Evolutionary conservation across 2,113 vertebrate genomes (phyloP).

Genomic region (Dromiciops gliroides): DNA sequence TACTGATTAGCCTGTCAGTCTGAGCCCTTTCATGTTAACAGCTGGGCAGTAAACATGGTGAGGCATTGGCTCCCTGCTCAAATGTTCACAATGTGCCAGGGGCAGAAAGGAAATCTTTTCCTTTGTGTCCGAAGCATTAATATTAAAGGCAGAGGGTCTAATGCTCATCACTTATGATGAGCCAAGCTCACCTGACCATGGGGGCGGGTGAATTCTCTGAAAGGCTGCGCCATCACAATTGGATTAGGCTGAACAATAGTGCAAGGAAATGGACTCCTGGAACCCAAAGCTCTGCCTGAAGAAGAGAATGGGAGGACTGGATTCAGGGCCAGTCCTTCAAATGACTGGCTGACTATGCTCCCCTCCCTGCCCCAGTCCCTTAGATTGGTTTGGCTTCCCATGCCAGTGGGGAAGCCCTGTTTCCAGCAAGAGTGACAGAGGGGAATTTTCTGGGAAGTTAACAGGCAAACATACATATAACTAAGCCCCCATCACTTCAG

Average conservation of each 20-base stretch:
- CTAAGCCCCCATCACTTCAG: not conserved
- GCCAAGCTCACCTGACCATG: not conserved
- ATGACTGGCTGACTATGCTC: not conserved
- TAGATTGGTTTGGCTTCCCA: not conserved
- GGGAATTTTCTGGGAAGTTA: not conserved
- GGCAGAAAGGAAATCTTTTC: slow-evolving; percentile 50
- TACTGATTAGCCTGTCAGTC: slow-evolving; percentile 59
- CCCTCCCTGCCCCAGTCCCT: not conserved
- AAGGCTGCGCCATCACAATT: not conserved
- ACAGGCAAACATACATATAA: not conserved
- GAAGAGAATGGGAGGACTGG: not conserved
- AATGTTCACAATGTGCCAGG: slow-evolving; percentile 36
- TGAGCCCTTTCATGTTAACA: slow-evolving; percentile 59
- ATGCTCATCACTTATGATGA: slow-evolving; percentile 8
- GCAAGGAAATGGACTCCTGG: not conserved
- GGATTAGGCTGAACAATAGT: not conserved
- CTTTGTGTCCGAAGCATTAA: slow-evolving; percentile 28
- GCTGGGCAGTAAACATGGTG: slow-evolving; percentile 68
- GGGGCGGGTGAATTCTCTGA: slow-evolving; percentile 1
- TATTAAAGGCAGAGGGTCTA: slow-evolving; percentile 63
- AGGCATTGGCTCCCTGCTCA: slow-evolving; percentile 44
- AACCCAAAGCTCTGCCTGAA: not conserved
- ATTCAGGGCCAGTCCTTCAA: not conserved
- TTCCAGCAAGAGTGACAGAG: not conserved
- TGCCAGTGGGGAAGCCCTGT: not conserved